Evolutionary conservation across 2,113 vertebrate species (phyloP), one percentile per base, ranked within the genome.

Genomic region (Cathartes aura): DNA sequence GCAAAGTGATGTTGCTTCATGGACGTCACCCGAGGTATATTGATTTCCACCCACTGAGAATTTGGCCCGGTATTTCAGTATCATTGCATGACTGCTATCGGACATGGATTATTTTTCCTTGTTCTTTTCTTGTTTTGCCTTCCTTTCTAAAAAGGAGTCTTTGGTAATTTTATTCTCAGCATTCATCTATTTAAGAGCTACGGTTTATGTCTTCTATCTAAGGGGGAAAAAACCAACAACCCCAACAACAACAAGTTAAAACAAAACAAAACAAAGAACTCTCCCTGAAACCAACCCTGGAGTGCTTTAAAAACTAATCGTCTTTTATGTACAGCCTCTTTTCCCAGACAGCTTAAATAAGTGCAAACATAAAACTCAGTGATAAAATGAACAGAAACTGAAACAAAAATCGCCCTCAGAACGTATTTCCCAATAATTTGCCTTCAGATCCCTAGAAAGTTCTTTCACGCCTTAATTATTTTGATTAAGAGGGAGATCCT

Each of bases 281-380:
- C 45, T 80, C 42, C 88, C 89, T 91, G 87, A 96, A 98, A 97
- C 94, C 93, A 97, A 7, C 97, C 95, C 97, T 93, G 63, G 95
- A 98, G 97, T 97, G 90, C 92, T 98, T 97, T 98, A 98, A 98
- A 98, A 98, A 96, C 97, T 98, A 96, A 98, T 98, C 68, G 90
- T 95, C 95, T 98, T 98, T 98, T 98, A 98, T 97, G 96, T 97
- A 95, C 72, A 97, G 92, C 78, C 92, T 97, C 96, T 97, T 98
- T 97, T 97, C 94, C 96, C 90, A 96, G 96, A 96, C 97, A 95
- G 93, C 66, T 72, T 97, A 97, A 98, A 98, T 98, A 98, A 98
- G 93, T 94, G 63, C 91, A 96, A 95, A 97, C 95, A 96, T 98
- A 97, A 98, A 98, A 98, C 95, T 90, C 96, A 95, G 96, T 67